These are phyloP conservation scores for Autographa gamma DNA, from an alignment of 2,888 invertebrate genomes.

Conservation along the genomic window DNA sequence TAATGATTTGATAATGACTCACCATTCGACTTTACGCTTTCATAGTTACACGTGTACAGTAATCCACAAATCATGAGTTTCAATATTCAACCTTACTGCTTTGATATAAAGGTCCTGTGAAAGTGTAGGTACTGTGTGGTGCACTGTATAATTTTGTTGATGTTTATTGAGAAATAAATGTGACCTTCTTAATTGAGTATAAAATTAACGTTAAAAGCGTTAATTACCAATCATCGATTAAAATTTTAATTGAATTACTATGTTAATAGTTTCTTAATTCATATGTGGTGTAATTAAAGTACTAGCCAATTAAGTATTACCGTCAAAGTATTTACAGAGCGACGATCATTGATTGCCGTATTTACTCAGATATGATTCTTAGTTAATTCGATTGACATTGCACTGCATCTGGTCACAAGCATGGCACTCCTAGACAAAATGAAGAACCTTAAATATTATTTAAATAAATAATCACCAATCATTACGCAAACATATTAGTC, in stretches of 20 bases:
- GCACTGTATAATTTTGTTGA: background rate
- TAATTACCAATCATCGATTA: conserved; percentile 12
- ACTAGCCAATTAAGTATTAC: background rate
- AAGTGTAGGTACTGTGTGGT: background rate
- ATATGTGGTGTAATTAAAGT: background rate
- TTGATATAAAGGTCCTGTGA: background rate
- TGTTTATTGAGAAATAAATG: conserved; percentile 11
- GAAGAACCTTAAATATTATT: background rate
- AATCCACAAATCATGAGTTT: background rate
- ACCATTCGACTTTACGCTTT: conserved; percentile 75
- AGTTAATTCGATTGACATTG: no score
- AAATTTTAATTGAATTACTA: background rate
- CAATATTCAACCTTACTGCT: background rate
- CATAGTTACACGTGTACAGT: conserved; percentile 49
- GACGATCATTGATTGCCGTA: background rate
- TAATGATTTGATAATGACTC: conserved; percentile 59
- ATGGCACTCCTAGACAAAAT: no score
- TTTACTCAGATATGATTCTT: no score
- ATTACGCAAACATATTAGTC: background rate
- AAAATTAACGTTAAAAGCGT: conserved; percentile 25
- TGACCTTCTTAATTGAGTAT: conserved; percentile 23
- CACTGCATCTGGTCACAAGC: no score
- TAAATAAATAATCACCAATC: background rate
- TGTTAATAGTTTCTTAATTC: background rate
- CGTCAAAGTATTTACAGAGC: background rate